phyloP scores from a whole-genome alignment of 2,888 invertebrate species.

The Agrotis exclamationis region DNA sequence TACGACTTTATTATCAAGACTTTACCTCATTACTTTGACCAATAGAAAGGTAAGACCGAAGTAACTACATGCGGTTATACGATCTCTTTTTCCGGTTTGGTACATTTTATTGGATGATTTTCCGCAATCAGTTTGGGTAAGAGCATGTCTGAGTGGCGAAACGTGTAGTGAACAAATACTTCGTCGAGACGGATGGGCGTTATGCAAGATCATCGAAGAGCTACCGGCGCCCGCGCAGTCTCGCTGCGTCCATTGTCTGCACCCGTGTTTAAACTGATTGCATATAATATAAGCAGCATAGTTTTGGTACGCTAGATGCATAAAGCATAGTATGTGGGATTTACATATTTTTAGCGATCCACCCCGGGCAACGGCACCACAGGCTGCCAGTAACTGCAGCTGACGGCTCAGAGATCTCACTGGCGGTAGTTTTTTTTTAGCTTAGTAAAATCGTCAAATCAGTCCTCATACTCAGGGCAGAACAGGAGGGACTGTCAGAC shows the following conservation, averaged over 20 bases:
- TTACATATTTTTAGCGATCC: no score
- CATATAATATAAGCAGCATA: neutral
- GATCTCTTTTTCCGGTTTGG: slow-evolving; percentile 73
- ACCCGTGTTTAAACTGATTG: slow-evolving; percentile 11
- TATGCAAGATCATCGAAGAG: slow-evolving; percentile 76
- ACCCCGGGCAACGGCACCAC: no score
- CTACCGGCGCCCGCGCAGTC: slow-evolving; percentile 14
- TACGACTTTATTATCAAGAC: neutral
- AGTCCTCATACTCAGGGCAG: no score
- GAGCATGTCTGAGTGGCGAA: slow-evolving; percentile 80
- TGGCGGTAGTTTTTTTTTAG: no score
- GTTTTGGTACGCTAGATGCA: slow-evolving; percentile 37
- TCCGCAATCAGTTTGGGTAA: slow-evolving; percentile 83
- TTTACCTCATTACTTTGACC: neutral
- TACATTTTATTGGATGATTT: slow-evolving; percentile 78
- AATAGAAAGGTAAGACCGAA: slow-evolving; percentile 22
- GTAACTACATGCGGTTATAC: slow-evolving; percentile 63
- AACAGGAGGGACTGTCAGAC: no score
- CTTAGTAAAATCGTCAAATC: no score
- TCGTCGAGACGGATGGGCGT: slow-evolving; percentile 56
- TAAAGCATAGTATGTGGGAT: slow-evolving; percentile 20
- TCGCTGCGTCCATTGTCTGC: slow-evolving; percentile 28
- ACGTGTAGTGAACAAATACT: slow-evolving; percentile 75
- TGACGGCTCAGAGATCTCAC: no score
- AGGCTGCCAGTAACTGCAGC: no score